These are phyloP conservation scores for Galeopterus variegatus DNA, from an alignment of 2,113 vertebrate species.

Conservation along the genomic window DNA sequence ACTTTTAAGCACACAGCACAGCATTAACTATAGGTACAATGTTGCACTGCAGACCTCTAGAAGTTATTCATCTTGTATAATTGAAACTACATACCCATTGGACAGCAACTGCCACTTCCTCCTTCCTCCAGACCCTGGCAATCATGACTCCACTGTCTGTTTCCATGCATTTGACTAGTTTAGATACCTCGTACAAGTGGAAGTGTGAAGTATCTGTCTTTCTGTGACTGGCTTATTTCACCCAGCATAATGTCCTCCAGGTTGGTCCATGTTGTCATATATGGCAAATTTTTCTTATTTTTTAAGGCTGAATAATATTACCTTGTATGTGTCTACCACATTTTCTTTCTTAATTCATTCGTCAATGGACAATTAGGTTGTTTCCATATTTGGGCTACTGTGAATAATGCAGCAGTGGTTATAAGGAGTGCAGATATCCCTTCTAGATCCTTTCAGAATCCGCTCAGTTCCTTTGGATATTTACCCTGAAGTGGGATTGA, in stretches of 20 bases:
- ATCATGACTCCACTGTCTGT: not conserved
- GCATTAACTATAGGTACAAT: not conserved
- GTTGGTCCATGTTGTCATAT: not conserved
- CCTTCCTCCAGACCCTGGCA: not conserved
- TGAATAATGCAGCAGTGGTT: not conserved
- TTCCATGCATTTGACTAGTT: not conserved
- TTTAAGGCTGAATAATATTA: not conserved
- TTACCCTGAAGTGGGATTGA: not conserved
- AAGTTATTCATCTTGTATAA: not conserved
- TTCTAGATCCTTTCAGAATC: not conserved
- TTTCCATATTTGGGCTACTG: not conserved
- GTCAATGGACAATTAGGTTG: not conserved
- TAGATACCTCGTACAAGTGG: not conserved
- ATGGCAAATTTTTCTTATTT: not conserved
- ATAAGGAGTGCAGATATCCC: not conserved
- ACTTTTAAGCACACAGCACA: not conserved
- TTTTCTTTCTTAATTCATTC: not conserved
- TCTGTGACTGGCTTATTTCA: not conserved
- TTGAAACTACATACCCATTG: not conserved
- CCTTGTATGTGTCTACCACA: not conserved
- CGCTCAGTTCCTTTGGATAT: no score
- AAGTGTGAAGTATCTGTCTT: not conserved
- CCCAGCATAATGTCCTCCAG: not conserved
- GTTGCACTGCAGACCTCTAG: not conserved
- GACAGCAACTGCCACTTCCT: not conserved